Percentiles rank a stretch among this genome's conserved stretches.
Evolutionary conservation across 1,140 invertebrate species (phyloP).

Genomic region (Eurosta solidaginis): DNA sequence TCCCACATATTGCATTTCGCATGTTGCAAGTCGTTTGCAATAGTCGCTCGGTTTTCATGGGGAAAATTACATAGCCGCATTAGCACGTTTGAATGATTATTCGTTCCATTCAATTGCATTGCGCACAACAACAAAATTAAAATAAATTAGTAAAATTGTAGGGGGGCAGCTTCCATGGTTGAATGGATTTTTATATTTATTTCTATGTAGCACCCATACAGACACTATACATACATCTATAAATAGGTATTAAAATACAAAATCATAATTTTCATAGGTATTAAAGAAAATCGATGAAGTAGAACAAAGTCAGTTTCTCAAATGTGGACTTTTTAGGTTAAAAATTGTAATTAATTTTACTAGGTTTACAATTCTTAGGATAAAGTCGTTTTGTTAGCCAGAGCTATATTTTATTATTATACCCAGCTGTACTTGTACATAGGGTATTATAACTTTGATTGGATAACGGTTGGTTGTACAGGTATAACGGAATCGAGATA

Average conservation of each 20-base stretch:
- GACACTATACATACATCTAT: too few species aligned
- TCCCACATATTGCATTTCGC: constrained; percentile 18
- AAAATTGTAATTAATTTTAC: neutral
- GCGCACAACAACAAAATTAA: neutral
- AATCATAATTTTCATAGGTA: neutral
- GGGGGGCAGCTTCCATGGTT: neutral
- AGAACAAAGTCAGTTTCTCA: too few species aligned
- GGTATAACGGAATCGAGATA: too few species aligned
- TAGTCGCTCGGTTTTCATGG: neutral
- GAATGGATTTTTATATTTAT: neutral
- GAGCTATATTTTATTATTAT: too few species aligned
- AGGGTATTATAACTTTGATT: too few species aligned
- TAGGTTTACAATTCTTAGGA: too few species aligned
- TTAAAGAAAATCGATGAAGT: neutral
- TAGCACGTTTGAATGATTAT: constrained; percentile 22
- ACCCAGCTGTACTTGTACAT: too few species aligned
- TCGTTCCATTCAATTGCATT: constrained; percentile 23
- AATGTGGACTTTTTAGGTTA: neutral
- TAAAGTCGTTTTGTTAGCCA: too few species aligned
- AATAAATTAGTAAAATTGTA: neutral
- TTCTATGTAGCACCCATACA: neutral
- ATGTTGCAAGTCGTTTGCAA: constrained; percentile 16
- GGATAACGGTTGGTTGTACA: too few species aligned
- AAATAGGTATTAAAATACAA: neutral
- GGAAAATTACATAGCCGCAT: constrained; percentile 23